Conservation (phyloP, 2,113 vertebrate species). For the Austrofundulus limnaeus region DNA sequence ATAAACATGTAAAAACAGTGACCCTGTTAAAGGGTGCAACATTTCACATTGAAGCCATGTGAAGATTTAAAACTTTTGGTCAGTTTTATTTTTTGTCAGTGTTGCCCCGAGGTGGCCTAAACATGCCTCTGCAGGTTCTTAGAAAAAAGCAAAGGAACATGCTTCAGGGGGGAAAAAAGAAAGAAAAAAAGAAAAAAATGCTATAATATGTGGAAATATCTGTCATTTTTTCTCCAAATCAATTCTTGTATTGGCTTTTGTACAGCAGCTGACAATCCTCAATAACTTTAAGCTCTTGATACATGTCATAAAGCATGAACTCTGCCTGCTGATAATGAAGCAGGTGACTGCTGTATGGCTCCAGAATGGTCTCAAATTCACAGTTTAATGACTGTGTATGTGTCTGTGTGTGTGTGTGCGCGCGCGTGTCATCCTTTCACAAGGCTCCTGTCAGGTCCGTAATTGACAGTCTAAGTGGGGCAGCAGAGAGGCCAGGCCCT, state of each 20-base stretch:
- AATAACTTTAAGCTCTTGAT: constrained; percentile 77
- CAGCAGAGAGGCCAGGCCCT: constrained; percentile 89
- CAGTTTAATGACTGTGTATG: constrained; percentile 79
- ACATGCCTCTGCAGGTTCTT: constrained; percentile 12
- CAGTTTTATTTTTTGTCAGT: constrained; percentile 7
- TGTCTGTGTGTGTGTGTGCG: constrained; percentile 43
- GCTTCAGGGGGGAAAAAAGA: constrained; percentile 1
- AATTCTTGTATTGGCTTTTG: constrained; percentile 51
- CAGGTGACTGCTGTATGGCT: constrained; percentile 80
- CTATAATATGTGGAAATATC: constrained; percentile 26
- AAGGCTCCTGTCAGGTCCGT: constrained; percentile 87
- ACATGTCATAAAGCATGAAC: constrained; percentile 80
- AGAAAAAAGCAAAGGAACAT: constrained; percentile 17
- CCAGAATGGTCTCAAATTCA: constrained; percentile 85
- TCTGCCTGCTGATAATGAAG: constrained; percentile 87
- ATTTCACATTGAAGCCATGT: not conserved
- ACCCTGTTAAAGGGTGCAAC: constrained; percentile 25
- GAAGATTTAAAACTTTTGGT: not conserved
- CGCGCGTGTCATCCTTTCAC: constrained; percentile 80
- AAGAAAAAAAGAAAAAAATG: not conserved
- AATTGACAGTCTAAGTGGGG: constrained; percentile 96
- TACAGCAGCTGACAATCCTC: constrained; percentile 59
- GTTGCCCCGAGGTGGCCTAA: not conserved
- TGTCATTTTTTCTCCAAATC: constrained; percentile 7
- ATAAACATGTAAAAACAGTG: constrained; percentile 28